Evolutionary conservation across 1,140 invertebrate genomes (phyloP), one percentile per base, ranked within the genome.

Genomic region (Halictus rubicundus): DNA sequence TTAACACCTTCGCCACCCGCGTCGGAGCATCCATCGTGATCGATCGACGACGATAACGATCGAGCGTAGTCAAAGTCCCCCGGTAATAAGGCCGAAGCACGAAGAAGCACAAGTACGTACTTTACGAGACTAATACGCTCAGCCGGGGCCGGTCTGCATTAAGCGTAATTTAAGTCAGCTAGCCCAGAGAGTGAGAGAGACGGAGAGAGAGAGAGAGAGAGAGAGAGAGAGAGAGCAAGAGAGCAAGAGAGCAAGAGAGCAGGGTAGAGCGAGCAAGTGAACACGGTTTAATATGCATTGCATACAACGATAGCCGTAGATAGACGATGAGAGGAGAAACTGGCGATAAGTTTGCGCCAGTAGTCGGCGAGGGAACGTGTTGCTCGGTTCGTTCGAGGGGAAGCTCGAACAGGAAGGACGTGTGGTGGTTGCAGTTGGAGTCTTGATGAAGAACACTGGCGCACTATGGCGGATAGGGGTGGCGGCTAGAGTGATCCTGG

Each of bases 81-180:
- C 8, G n/a, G 9, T 75, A 75, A 75, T 75, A 75, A 75, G 72
- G n/a, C 32, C 9, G 23, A 52, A 10, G 61, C 73, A 68, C 73
- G 73, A 75, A 75, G 73, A 74, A 74, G 46, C 42, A 52, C n/a
- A 68, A 75, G 73, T 66, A 75, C 27, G 63, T 66, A 57, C 63
- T 75, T 59, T 49, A 49, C 39, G 59, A 14, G 57, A 61, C 73
- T 59, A 57, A 75, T 66, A 68, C 73, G 63, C 3, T 42, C 49
- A 25, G 42, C 16, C 27, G 19, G 5, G 21, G 19, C 25, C 4
- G 8, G 52, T 68, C 7, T 68, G 65, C 37, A 68, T 68, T 68
- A 59, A 32, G 23, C 64, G 52, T 60, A 59, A 76, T 76, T 76
- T 68, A 68, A 76, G 52, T 76, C 37, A n/a, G 25, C 21, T 59